These are phyloP conservation scores for Xiphorhynchus erythropygius DNA, from an alignment of 2,797 vertebrate genomes.

Conservation along the genomic window DNA sequence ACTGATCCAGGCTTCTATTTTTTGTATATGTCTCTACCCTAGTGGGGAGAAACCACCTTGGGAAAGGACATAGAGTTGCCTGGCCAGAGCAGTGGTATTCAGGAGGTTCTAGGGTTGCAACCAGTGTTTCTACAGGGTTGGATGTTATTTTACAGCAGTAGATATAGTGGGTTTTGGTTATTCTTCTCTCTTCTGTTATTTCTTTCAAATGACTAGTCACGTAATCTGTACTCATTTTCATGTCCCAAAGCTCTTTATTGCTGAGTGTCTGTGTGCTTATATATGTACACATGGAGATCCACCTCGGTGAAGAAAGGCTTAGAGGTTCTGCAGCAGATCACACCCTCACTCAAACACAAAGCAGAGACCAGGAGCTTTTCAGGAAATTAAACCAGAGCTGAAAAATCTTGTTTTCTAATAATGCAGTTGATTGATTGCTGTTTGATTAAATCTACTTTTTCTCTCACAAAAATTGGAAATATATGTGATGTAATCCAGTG, in stretches of 20 bases:
- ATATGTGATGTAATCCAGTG: not conserved
- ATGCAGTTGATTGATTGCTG: not conserved
- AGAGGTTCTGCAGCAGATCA: not conserved
- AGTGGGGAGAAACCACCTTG: not conserved
- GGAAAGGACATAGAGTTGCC: not conserved
- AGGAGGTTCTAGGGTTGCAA: not conserved
- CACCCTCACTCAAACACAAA: not conserved
- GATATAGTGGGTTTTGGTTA: not conserved
- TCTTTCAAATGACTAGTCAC: fast-evolving
- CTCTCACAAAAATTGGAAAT: not conserved
- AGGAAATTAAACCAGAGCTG: not conserved
- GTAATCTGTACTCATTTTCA: too few species aligned
- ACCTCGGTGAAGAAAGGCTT: not conserved
- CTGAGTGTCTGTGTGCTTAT: fast-evolving
- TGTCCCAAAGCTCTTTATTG: not conserved
- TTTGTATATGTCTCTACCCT: not conserved
- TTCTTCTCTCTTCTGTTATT: not conserved
- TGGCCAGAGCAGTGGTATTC: not conserved
- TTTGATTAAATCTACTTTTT: not conserved
- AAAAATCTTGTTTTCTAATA: not conserved
- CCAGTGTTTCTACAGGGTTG: not conserved
- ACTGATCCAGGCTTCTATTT: not conserved
- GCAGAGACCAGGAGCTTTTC: not conserved
- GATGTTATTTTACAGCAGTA: not conserved
- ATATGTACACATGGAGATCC: fast-evolving